phyloP scores from a whole-genome alignment of 2,888 invertebrate genomes.

The Trichogramma evanescens region DNA sequence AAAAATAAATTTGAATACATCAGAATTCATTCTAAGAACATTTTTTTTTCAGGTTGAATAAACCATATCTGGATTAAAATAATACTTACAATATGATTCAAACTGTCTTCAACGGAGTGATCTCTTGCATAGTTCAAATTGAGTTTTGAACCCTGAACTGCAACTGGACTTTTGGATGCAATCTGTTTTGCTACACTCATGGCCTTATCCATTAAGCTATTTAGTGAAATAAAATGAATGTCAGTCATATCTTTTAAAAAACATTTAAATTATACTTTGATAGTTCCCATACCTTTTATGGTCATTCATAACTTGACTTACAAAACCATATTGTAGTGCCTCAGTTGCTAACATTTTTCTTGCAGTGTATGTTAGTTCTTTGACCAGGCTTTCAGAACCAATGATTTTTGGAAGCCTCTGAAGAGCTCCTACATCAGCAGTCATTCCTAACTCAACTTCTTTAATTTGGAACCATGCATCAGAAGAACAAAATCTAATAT shows the following conservation, averaged over 20 bases:
- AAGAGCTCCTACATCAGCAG: slow-evolving; percentile 91
- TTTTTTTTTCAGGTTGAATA: slow-evolving; percentile 34
- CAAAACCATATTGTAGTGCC: slow-evolving; percentile 73
- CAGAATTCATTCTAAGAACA: slow-evolving; percentile 17
- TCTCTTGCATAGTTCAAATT: slow-evolving; percentile 81
- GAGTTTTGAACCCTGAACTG: slow-evolving; percentile 85
- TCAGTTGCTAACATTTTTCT: slow-evolving; percentile 74
- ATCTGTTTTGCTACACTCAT: slow-evolving; percentile 71
- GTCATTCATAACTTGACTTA: slow-evolving; percentile 68
- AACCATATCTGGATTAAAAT: neutral
- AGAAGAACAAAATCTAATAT: slow-evolving; percentile 82
- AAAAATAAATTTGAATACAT: slow-evolving; percentile 35
- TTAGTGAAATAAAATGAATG: slow-evolving; percentile 15
- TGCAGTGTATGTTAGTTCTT: slow-evolving; percentile 84
- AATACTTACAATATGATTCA: slow-evolving; percentile 80
- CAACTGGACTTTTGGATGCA: slow-evolving; percentile 86
- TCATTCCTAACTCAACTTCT: slow-evolving; percentile 80
- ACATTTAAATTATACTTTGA: neutral
- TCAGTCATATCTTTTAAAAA: neutral
- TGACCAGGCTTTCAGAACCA: slow-evolving; percentile 76
- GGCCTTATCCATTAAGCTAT: slow-evolving; percentile 65
- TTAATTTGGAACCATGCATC: slow-evolving; percentile 92
- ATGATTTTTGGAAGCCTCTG: slow-evolving; percentile 88
- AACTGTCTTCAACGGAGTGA: slow-evolving; percentile 76
- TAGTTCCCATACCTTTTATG: slow-evolving; percentile 55